Conservation (phyloP, 2,888 invertebrate species). For the Mycalesis mineus region DNA sequence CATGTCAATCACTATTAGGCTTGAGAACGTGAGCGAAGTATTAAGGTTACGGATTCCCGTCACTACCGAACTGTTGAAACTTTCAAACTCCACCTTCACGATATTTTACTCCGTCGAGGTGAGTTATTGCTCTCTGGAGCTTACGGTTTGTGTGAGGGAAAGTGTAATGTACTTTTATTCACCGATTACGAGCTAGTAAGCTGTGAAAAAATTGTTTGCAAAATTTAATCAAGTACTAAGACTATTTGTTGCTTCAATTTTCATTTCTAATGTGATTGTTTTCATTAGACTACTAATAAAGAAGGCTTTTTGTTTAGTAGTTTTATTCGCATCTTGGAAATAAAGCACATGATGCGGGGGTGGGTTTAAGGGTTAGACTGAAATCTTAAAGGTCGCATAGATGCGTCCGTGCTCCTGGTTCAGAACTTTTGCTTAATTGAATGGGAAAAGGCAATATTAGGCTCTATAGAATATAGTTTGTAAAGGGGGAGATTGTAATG, state of each 20-base stretch:
- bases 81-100: constrained; percentile 4
- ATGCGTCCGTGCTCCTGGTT: too few relatives aligned
- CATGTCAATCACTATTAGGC: constrained; percentile 50
- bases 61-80: constrained; percentile 3
- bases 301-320: neutral
- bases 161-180: constrained; percentile 2
- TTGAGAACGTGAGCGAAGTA: constrained; percentile 23
- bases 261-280: too few relatives aligned
- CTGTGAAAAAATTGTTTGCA: neutral
- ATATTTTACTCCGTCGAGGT: constrained; percentile 1
- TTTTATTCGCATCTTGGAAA: neutral
- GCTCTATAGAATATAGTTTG: too few relatives aligned
- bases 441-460: too few relatives aligned
- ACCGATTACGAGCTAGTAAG: neutral
- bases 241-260: neutral
- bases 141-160: neutral
- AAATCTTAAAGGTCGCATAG: too few relatives aligned
- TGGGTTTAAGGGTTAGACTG: too few relatives aligned
- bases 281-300: too few relatives aligned
- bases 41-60: constrained; percentile 14
- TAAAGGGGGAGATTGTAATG: too few relatives aligned
- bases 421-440: too few relatives aligned
- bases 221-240: neutral
- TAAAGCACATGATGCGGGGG: too few relatives aligned
- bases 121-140: constrained; percentile 7